Evolutionary conservation across 2,113 vertebrate genomes (phyloP), one percentile per base, ranked within the genome.

Genomic region (Salvator merianae): DNA sequence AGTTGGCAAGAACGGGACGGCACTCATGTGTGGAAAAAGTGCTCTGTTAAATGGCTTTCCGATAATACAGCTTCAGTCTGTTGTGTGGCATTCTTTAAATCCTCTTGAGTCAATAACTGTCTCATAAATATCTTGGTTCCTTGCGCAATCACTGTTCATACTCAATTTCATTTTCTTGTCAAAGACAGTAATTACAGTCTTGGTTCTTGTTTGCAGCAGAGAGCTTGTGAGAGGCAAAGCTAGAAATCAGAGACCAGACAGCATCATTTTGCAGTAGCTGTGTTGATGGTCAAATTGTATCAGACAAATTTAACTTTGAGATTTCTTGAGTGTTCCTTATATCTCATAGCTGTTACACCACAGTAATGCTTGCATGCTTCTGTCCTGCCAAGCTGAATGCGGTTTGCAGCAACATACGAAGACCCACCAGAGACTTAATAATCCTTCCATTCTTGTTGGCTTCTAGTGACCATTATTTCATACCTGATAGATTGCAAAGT

Each of bases 1-100:
- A 93, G 90, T 88, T 16, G 66, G 90, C 91, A 94, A 88, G 79
- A 82, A 5, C 0, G 0, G 20, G 85, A 0, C 7, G 9, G 86
- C 77, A 4, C 1, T 30, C 34, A 0, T 2, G 69, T 10, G 0
- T 7, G 88, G 85, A 7, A n/a, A 59, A 8, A 38, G 68, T 0
- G 81, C 86, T 66, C 74, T 0, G 5, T 10, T 34, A 0, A 32
- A 32, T 0, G 47, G 73, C 84, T 87, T 34, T 8, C 0, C 2
- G 70, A 59, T 0, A 28, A 7, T 20, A 3, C 30, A 1, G 75
- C 4, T 1, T 12, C 84, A 4, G 53, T 10, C 63, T 81, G 0
- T 66, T 14, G 38, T 66, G 1, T 78, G 65, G 28, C 79, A 1
- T 70, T 2, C 71, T 72, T 75, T 63, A 16, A 78, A 59, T 7